Conservation (phyloP, 2,888 invertebrate genomes). For the Coelinius sp. region DNA sequence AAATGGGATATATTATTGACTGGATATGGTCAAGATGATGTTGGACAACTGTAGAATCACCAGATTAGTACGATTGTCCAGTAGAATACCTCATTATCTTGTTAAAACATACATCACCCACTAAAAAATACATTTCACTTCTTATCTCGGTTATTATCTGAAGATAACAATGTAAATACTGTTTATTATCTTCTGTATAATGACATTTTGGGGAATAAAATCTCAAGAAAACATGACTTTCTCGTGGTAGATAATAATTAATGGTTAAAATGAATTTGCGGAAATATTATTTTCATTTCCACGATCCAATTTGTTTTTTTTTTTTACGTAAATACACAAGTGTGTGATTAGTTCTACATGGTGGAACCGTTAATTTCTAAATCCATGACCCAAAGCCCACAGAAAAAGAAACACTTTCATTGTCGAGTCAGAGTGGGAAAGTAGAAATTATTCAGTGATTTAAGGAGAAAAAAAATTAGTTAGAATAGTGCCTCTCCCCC, state of each 20-base stretch:
- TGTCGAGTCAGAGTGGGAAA: constrained; percentile 26
- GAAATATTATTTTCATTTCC: constrained; percentile 15
- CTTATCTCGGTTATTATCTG: background rate
- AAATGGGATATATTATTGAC: constrained; percentile 61
- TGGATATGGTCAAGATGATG: constrained; percentile 64
- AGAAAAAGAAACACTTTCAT: constrained; percentile 37
- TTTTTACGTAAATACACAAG: constrained; percentile 9
- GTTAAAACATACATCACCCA: background rate
- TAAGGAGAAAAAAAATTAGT: background rate
- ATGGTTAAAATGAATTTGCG: constrained; percentile 1
- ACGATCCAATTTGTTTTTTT: background rate
- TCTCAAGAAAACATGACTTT: background rate
- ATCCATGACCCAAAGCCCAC: constrained; percentile 39
- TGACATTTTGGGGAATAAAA: no score
- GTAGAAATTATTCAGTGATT: constrained; percentile 18
- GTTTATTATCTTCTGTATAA: no score
- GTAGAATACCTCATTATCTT: background rate
- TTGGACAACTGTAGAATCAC: constrained; percentile 55
- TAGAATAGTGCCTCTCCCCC: background rate
- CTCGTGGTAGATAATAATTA: constrained; percentile 13
- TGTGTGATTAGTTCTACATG: constrained; percentile 32
- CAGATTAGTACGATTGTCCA: constrained; percentile 42
- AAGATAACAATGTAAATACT: no score
- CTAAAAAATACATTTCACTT: background rate
- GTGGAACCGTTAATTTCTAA: constrained; percentile 36